A percentile compares a stretch with the other conserved stretches of the same genome.
Evolutionary conservation across 23 tunicate genomes (phyloP).

Genomic region (Botrylloides violaceus): DNA sequence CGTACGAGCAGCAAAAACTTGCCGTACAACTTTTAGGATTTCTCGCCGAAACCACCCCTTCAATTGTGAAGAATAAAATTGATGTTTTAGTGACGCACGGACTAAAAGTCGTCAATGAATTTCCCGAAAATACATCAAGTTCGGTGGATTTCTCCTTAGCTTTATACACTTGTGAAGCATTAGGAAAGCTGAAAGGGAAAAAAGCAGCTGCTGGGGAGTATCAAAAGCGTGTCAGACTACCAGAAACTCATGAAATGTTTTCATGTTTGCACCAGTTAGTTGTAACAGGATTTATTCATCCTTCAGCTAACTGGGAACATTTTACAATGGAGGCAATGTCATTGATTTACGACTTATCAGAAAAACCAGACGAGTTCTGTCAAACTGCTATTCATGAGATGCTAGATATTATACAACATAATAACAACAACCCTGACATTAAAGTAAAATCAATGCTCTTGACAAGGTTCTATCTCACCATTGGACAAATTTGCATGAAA

Average conservation of each 20-base stretch:
- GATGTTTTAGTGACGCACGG: slow-evolving; percentile 55
- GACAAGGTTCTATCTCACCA: slow-evolving; percentile 39
- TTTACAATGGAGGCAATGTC: slow-evolving; percentile 41
- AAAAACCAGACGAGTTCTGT: slow-evolving; percentile 28
- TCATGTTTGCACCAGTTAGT: slow-evolving; percentile 14
- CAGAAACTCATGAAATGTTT: slow-evolving; percentile 40
- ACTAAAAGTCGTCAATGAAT: neutral
- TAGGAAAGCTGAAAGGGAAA: slow-evolving; percentile 21
- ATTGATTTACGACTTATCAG: slow-evolving; percentile 48
- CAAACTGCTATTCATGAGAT: slow-evolving; percentile 18
- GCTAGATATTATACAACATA: slow-evolving; percentile 1
- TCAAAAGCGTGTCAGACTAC: slow-evolving; percentile 23
- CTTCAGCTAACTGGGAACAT: slow-evolving; percentile 35
- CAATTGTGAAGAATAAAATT: slow-evolving; percentile 33
- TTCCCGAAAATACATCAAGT: slow-evolving; percentile 6
- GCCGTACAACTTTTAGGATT: slow-evolving; percentile 53
- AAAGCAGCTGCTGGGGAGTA: slow-evolving; percentile 55
- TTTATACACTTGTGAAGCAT: slow-evolving; percentile 35
- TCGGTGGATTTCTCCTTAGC: slow-evolving; percentile 41
- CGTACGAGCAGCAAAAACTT: slow-evolving; percentile 47
- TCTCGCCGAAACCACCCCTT: slow-evolving; percentile 37
- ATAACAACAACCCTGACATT: slow-evolving; percentile 2
- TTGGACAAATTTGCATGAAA: slow-evolving; percentile 61
- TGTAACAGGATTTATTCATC: slow-evolving; percentile 36
- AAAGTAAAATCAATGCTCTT: slow-evolving; percentile 1